phyloP scores from a whole-genome alignment of 2,888 invertebrate species.

The Germaria angustata region DNA sequence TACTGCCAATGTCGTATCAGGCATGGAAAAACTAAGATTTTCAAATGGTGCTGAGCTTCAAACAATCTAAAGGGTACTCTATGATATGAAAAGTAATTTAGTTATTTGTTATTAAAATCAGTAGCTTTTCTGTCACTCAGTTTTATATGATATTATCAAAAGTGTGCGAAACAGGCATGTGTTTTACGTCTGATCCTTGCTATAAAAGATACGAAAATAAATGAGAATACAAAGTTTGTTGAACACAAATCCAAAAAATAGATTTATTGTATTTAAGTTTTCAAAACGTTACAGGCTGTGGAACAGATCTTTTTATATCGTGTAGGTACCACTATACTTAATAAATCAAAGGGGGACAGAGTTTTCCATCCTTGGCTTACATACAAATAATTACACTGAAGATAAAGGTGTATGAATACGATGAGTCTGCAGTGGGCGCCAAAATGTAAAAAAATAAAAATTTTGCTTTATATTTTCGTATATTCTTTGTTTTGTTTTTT shows the following conservation, averaged over 20 bases:
- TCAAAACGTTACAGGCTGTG: too few species aligned
- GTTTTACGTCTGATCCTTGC: too few species aligned
- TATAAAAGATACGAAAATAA: too few species aligned
- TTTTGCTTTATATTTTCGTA: background rate
- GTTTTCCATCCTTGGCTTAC: background rate
- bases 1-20: background rate
- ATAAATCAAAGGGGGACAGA: background rate
- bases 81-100: too few species aligned
- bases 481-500: constrained; percentile 32
- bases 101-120: background rate
- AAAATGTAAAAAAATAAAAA: constrained; percentile 36
- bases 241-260: too few species aligned
- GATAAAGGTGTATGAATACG: background rate
- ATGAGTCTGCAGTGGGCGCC: constrained; percentile 44
- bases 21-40: background rate
- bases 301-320: too few species aligned
- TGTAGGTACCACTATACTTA: too few species aligned
- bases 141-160: too few species aligned
- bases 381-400: background rate
- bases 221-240: too few species aligned
- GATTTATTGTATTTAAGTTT: too few species aligned
- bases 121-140: background rate
- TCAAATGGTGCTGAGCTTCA: background rate
- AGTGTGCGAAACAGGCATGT: too few species aligned
- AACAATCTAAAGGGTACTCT: too few species aligned